These are phyloP conservation scores for Acanthurus lineatus DNA, from an alignment of 2,797 vertebrate species.

Conservation along the genomic window DNA sequence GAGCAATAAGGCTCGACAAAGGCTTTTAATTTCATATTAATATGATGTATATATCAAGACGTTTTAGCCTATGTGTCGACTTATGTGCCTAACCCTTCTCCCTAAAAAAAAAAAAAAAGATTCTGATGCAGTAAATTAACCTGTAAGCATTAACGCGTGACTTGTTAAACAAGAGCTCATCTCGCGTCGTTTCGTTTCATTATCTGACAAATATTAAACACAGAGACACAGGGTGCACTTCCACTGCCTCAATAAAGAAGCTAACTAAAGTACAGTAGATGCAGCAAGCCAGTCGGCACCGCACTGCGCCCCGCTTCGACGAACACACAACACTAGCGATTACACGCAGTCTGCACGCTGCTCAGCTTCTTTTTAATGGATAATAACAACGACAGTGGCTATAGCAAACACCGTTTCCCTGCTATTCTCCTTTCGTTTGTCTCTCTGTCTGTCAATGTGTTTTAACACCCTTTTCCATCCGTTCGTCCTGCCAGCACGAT, in stretches of 20 bases:
- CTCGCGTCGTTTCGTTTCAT: neutral
- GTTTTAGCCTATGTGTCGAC: too few species aligned
- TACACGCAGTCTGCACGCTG: conserved; percentile 10
- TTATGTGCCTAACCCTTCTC: neutral
- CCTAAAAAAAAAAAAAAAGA: neutral
- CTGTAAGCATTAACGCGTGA: conserved; percentile 36
- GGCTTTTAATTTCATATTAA: neutral
- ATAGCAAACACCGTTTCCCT: neutral
- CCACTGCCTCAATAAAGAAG: neutral
- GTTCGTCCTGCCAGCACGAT: conserved; percentile 24
- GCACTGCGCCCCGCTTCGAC: conserved; percentile 72
- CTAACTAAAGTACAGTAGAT: conserved; percentile 39
- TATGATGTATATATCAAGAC: neutral
- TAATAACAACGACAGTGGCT: conserved; percentile 5
- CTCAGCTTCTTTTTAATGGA: conserved; percentile 23
- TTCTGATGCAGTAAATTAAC: conserved; percentile 26
- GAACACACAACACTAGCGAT: conserved; percentile 18
- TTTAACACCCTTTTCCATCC: conserved; percentile 15
- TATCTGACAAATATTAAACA: too few species aligned
- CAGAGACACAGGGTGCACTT: too few species aligned
- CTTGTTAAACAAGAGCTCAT: conserved; percentile 38
- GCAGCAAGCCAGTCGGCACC: conserved; percentile 63
- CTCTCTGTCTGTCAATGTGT: neutral
- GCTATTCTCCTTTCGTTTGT: neutral
- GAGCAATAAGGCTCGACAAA: too few species aligned